These are phyloP conservation scores for Pelagia noctiluca DNA, from an alignment of 30 jellyfish, hydroid and myxozoan genomes.

Conservation along the genomic window DNA sequence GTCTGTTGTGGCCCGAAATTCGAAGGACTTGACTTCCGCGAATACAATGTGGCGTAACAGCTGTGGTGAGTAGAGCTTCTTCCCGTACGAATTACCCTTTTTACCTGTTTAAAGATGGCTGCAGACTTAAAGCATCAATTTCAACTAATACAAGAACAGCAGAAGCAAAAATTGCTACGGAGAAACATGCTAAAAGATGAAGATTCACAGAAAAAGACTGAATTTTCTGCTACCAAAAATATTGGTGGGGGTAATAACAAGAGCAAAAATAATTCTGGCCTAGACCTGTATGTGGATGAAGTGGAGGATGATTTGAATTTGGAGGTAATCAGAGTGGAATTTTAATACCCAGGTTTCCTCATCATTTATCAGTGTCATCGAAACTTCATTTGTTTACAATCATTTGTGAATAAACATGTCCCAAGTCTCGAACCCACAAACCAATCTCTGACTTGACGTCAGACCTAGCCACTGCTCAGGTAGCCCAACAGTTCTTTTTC, in stretches of 20 bases:
- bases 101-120: slow-evolving; percentile 34
- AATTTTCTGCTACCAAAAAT: neutral
- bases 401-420: too few relatives aligned
- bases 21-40: too few relatives aligned
- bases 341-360: neutral
- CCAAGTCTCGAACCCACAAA: too few relatives aligned
- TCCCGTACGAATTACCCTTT: neutral
- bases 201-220: neutral
- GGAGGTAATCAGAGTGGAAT: neutral
- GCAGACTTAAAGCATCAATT: slow-evolving; percentile 62
- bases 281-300: neutral
- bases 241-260: neutral
- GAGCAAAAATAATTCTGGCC: neutral
- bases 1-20: too few relatives aligned
- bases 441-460: too few relatives aligned
- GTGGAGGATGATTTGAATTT: slow-evolving; percentile 40
- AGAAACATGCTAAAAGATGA: slow-evolving; percentile 16
- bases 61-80: neutral
- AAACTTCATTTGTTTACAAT: neutral
- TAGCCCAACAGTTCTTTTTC: too few relatives aligned
- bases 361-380: neutral
- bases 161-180: slow-evolving; percentile 50
- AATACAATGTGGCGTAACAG: too few relatives aligned
- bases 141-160: slow-evolving; percentile 63
- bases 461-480: too few relatives aligned